A percentile compares a stretch with the other conserved stretches of the same genome.
These are phyloP conservation scores for Sphenopsis melanotis DNA, from an alignment of 2,797 vertebrate genomes.

Conservation along the genomic window DNA sequence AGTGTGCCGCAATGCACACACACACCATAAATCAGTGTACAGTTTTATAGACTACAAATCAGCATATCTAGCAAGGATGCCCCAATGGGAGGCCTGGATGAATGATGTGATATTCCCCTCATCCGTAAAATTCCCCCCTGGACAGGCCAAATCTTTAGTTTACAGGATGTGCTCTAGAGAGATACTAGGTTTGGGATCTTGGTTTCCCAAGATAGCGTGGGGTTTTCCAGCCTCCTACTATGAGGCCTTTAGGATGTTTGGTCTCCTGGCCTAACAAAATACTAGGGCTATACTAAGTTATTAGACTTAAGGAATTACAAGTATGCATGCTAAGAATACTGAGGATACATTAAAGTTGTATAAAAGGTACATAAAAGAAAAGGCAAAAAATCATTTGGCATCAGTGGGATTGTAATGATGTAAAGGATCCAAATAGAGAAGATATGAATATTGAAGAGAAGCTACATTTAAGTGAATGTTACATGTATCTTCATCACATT, in stretches of 20 bases:
- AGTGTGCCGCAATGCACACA: not conserved
- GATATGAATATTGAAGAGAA: not conserved
- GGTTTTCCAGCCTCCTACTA: not conserved
- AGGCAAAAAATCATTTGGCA: not conserved
- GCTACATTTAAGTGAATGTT: not conserved
- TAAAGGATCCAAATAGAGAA: not conserved
- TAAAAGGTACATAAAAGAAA: not conserved
- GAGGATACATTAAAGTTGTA: not conserved
- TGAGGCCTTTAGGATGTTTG: not conserved
- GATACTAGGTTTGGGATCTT: not conserved
- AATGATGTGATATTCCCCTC: no score
- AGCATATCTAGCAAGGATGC: not conserved
- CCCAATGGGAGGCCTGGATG: not conserved
- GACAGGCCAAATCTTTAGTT: not conserved
- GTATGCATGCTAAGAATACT: not conserved
- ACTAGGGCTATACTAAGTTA: not conserved
- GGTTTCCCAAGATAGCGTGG: not conserved
- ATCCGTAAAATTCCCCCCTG: accelerated
- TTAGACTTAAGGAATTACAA: not conserved
- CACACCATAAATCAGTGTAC: accelerated
- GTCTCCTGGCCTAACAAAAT: not conserved
- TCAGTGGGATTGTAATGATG: not conserved
- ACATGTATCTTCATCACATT: not conserved
- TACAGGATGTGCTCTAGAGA: not conserved
- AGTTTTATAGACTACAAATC: not conserved